These are phyloP conservation scores for Limnephilus rhombicus DNA, from an alignment of 2,888 invertebrate species.

Conservation along the genomic window DNA sequence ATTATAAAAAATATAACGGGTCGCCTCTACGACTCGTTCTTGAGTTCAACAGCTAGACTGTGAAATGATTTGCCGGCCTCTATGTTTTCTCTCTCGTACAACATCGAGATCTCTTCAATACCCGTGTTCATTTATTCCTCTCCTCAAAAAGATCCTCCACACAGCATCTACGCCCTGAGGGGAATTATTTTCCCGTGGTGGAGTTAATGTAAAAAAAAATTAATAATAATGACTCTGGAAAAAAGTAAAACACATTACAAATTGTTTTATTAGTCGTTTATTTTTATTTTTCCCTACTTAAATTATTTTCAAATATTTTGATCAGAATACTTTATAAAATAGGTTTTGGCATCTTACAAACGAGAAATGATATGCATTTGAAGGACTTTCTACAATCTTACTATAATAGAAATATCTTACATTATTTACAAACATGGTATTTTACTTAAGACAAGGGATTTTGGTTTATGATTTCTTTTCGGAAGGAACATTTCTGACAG, in stretches of 20 bases:
- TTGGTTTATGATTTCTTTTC: neutral
- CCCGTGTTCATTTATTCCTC: too few species aligned
- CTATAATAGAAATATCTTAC: constrained; percentile 16
- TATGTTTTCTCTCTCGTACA: too few species aligned
- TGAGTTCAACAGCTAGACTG: too few species aligned
- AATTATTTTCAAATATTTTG: constrained; percentile 3
- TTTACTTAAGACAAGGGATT: neutral
- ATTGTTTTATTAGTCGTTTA: neutral
- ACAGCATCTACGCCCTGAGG: too few species aligned
- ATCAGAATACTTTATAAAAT: constrained; percentile 43
- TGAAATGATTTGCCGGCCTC: too few species aligned
- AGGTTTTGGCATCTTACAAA: constrained; percentile 40
- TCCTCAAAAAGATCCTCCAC: too few species aligned
- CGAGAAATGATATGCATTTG: constrained; percentile 50
- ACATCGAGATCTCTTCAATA: too few species aligned
- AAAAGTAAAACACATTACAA: neutral
- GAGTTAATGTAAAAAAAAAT: too few species aligned
- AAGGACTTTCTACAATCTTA: constrained; percentile 41
- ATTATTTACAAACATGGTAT: neutral
- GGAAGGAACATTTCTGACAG: neutral
- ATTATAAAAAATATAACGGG: too few species aligned
- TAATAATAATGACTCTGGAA: neutral
- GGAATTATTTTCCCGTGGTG: too few species aligned
- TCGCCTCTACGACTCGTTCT: too few species aligned
- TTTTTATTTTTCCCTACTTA: constrained; percentile 21